Base-by-base conservation (phyloP, 2,888 invertebrate species). In the Plebejus argus region DNA sequence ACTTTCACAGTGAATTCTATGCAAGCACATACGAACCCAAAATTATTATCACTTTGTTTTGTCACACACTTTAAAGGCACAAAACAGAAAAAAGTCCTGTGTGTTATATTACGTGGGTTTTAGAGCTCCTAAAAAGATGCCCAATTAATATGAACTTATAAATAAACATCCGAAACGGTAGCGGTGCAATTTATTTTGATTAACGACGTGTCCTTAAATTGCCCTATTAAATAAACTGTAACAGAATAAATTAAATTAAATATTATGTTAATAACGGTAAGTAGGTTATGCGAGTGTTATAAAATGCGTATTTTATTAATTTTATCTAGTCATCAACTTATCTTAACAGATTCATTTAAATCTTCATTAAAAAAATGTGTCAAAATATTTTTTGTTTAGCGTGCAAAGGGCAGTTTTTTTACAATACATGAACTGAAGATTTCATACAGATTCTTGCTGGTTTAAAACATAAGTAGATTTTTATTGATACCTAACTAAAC, bases 141-240 rank as follows among this genome's bases (percentile, higher is more conserved):
- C 28, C 15, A 66, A 66, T 66, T 15, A 66, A 8, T 66, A 66
- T 33, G 1, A 15, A 10, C 23, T 61, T 28, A 66, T 66, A 66
- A 66, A 28, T 66, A 66, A 66, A 61, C 61, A 61, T 61, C 12
- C 8, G 61, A 61, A 8, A 66, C 66, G 66, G 66, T 66, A 28
- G 66, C 28, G 1, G 20, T 66, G 66, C 66, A 66, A 66, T 66
- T 66, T 66, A 66, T 66, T 66, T 66, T 66, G 66, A 66, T 66
- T 0, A 66, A 66, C 33, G 28, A 28, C 66, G 28, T 28, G 28
- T 61, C 61, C 61, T 61, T 66, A 66, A 66, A 66, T 66, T 33
- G 66, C 28, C 8, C 66, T 28, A 66, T 66, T 66, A 66, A 66
- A 66, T 66, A 66, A 66, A 66, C 18, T 66, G 28, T 66, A 66